phyloP scores from a whole-genome alignment of 2,113 vertebrate species.

The Mormyrus lacerda region DNA sequence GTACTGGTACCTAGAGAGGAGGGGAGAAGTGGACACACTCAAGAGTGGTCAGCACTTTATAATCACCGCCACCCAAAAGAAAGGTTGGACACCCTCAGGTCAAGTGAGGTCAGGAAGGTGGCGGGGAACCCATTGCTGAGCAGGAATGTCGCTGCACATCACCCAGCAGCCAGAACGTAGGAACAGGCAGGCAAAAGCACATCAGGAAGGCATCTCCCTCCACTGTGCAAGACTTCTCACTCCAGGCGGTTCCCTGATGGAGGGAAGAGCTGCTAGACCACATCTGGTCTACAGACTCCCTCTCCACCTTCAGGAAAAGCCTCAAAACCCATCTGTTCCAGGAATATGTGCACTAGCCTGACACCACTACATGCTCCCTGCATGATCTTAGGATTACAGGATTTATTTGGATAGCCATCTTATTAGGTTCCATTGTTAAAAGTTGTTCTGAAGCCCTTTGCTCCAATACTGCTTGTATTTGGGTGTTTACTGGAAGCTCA shows the following conservation, averaged over 20 bases:
- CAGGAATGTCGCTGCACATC: not conserved
- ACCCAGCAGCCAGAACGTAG: not conserved
- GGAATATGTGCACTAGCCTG: not conserved
- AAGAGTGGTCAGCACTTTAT: not conserved
- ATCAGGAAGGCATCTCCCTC: not conserved
- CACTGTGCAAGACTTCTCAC: not conserved
- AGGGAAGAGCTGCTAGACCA: not conserved
- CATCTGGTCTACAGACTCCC: not conserved
- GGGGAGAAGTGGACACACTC: not conserved
- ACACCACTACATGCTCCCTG: not conserved
- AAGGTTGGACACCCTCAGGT: not conserved
- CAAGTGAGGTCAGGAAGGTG: not conserved
- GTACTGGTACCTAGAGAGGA: constrained; percentile 84
- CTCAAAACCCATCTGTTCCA: not conserved
- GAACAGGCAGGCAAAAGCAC: not conserved
- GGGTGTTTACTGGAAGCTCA: not conserved
- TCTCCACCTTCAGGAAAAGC: not conserved
- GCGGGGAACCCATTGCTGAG: not conserved
- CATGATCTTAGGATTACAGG: not conserved
- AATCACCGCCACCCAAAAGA: not conserved
- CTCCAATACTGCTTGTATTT: not conserved
- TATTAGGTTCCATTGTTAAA: not conserved
- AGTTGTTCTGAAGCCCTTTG: not conserved
- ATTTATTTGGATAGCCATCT: not conserved
- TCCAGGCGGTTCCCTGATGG: not conserved